Conservation (phyloP, 2,797 vertebrate species). For the Gallinago nigripennis region DNA sequence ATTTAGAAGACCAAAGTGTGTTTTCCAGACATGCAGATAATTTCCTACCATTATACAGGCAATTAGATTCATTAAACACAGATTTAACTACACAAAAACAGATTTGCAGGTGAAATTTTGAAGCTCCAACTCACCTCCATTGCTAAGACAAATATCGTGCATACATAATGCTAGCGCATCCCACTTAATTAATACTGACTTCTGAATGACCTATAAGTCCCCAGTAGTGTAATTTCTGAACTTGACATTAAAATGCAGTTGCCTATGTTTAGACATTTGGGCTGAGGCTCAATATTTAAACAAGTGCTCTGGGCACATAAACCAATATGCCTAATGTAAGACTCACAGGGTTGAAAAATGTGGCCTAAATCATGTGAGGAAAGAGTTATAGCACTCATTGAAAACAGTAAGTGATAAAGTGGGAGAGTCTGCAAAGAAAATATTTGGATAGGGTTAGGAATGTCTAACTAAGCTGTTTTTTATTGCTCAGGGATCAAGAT, state of each 20-base stretch:
- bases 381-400: neutral
- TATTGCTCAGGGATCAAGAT: constrained; percentile 40
- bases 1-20: constrained; percentile 10
- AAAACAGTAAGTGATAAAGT: constrained; percentile 36
- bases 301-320: neutral
- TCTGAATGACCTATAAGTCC: neutral
- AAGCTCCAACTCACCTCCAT: neutral
- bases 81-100: neutral
- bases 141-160: neutral
- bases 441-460: constrained; percentile 45
- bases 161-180: neutral
- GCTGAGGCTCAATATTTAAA: neutral
- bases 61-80: constrained; percentile 48
- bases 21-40: constrained; percentile 42
- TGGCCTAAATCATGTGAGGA: neutral
- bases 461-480: constrained; percentile 39
- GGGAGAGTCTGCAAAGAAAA: constrained; percentile 1
- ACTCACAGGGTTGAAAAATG: neutral
- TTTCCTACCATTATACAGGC: neutral
- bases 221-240: neutral
- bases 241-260: neutral
- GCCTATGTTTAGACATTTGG: neutral
- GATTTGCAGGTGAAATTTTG: neutral
- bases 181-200: neutral
- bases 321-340: neutral